Base-by-base conservation (phyloP, 2,113 vertebrate species). In the Stictonetta naevosa region DNA sequence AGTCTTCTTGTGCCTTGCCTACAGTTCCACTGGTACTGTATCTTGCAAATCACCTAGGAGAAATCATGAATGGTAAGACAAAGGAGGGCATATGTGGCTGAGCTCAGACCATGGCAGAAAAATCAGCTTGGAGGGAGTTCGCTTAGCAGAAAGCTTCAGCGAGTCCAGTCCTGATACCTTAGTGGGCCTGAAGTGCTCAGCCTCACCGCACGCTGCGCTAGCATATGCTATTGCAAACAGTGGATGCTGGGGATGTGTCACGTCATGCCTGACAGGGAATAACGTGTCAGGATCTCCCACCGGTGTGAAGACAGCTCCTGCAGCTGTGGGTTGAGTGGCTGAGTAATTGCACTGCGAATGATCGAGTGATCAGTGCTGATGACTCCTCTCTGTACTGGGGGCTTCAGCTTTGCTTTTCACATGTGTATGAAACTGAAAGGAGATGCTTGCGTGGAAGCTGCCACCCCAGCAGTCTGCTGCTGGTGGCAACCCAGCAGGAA, bases 181-280 rank as follows among this genome's bases (percentile, higher is more conserved):
- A 34, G 60, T 21, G 55, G 28, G 62, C 25, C 75, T 81, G 17
- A 44, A n/a, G 59, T 16, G 44, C 56, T 60, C 40, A 22, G 6
- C 29, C 60, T 9, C 11, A 10, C 42, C 4, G 40, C 12, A 6
- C 6, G 2, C 38, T 12, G 50, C 7, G 1, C 74, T 50, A 26
- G 3, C 2, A 2, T 31, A 16, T 25, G 8, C 31, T 1, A 20
- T 15, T 48, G 67, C 52, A 71, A 10, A 22, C 42, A 19, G 75
- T 12, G 53, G 79, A 13, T 28, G 67, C 2, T 33, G 63, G 83
- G 59, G 59, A n/a, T 44, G 7, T 28, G 69, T 78, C 82, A 66
- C 3, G 0, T 73, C 53, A 0, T 8, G 63, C 48, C 40, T 20
- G 77, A 38, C 11, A 17, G 59, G 11, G 87, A 63, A 2, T 22